Evolutionary conservation across 2,888 invertebrate genomes (phyloP), one percentile per base, ranked within the genome.

Genomic region (Diaphora mendica): DNA sequence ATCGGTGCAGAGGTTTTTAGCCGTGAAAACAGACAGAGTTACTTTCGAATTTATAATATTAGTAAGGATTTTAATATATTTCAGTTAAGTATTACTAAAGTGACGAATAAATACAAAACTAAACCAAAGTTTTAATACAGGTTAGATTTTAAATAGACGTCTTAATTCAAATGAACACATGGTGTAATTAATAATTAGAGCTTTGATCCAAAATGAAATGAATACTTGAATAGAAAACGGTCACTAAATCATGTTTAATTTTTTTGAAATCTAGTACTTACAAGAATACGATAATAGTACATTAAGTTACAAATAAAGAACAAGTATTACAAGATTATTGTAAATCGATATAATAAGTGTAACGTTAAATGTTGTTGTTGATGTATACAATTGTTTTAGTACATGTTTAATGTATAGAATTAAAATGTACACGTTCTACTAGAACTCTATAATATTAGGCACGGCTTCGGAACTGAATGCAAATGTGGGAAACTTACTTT

Each of bases 311-410:
- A 51, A 35, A 51, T 20, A 15, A 11, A 33, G 2, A 33, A n/a
- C 30, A 68, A n/a, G 26, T 68, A 48, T 62, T 17, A 30, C 15
- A 62, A 62, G 17, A 17, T 30, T 17, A 30, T 62, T 62, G 7
- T 33, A 68, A 20, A 17, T 15, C 20, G 20, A 48, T 20, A 48
- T 48, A 48, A 68, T 65, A 79, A 68, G 23, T 80, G 71, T 83
- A 80, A 79, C 68, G 74, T 76, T 82, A 73, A 75, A 82, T 82
- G 79, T 83, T 86, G 79, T 85, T 86, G 78, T 82, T 83, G 71
- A 77, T 74, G 79, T 80, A 77, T 84, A 82, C 81, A 79, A 79
- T 80, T 59, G 42, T 23, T 26, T 69, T 62, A 82, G 44, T 72
- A 77, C 39, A 64, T 82, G 74, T 79, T 71, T 35, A 76, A 76